Evolutionary conservation across 2,113 vertebrate species (phyloP).

Genomic region (Chinchilla lanigera): DNA sequence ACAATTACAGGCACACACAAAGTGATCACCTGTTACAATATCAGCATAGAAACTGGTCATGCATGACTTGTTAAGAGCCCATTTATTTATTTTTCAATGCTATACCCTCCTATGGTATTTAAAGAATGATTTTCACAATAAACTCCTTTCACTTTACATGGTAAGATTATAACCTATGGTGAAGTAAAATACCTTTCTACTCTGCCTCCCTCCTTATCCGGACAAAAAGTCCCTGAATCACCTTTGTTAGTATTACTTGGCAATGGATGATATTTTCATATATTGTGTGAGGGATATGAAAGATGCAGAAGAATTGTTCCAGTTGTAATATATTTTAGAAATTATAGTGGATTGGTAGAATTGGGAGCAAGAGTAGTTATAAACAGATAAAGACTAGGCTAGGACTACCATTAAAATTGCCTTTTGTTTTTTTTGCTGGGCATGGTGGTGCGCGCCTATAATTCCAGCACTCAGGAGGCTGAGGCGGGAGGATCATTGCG

Average conservation of each 20-base stretch:
- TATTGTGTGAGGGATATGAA: not conserved
- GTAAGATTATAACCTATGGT: not conserved
- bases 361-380: not conserved
- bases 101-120: not conserved
- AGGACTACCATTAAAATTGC: not conserved
- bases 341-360: not conserved
- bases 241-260: not conserved
- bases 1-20: not conserved
- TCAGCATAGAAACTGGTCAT: not conserved
- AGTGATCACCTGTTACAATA: not conserved
- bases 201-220: not conserved
- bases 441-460: too few species aligned
- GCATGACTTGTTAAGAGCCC: not conserved
- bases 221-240: not conserved
- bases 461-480: too few species aligned
- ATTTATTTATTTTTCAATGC: conserved; percentile 6
- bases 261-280: not conserved
- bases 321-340: not conserved
- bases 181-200: not conserved
- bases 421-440: too few species aligned
- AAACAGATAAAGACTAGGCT: not conserved
- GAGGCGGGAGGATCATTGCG: too few species aligned
- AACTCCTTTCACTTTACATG: not conserved
- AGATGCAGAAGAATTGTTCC: not conserved
- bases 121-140: not conserved